Evolutionary conservation across 2,888 invertebrate genomes (phyloP).

Genomic region (Fabriciana adippe): DNA sequence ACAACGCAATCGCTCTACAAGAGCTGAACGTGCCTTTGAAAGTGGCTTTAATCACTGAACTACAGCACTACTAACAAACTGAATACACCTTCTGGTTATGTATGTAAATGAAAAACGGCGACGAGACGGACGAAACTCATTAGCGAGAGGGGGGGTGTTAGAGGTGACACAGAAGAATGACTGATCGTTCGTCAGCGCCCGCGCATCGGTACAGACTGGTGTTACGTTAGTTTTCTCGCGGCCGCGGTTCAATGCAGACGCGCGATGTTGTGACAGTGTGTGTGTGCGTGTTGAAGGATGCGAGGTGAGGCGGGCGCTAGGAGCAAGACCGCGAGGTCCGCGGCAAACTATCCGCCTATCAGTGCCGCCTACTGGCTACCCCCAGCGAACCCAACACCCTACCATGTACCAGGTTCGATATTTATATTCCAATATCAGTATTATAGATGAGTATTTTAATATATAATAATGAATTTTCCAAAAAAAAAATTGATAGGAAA

Average conservation of each 20-base stretch:
- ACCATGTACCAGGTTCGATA: slow-evolving; percentile 90
- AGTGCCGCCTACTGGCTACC: slow-evolving; percentile 93
- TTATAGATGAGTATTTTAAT: background rate
- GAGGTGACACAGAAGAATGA: slow-evolving; percentile 70
- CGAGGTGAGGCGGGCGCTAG: slow-evolving; percentile 78
- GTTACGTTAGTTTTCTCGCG: slow-evolving; percentile 65
- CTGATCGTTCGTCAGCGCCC: slow-evolving; percentile 74
- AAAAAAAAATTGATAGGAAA: too few species aligned
- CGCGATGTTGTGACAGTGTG: slow-evolving; percentile 65
- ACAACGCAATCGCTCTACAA: too few species aligned
- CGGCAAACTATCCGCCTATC: slow-evolving; percentile 88
- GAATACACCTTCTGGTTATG: slow-evolving; percentile 30
- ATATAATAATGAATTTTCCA: background rate
- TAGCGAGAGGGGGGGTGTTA: slow-evolving; percentile 54
- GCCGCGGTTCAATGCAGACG: slow-evolving; percentile 75
- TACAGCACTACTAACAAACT: background rate
- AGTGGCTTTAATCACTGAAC: slow-evolving; percentile 20
- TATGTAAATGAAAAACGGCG: slow-evolving; percentile 45
- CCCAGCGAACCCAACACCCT: slow-evolving; percentile 89
- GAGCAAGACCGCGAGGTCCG: slow-evolving; percentile 60
- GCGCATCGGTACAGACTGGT: slow-evolving; percentile 58
- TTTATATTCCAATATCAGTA: background rate
- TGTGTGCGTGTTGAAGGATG: slow-evolving; percentile 71
- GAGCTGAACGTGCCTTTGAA: too few species aligned
- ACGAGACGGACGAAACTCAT: slow-evolving; percentile 67